These are phyloP conservation scores for Coilia nasus DNA, from an alignment of 2,797 vertebrate genomes.

Conservation along the genomic window DNA sequence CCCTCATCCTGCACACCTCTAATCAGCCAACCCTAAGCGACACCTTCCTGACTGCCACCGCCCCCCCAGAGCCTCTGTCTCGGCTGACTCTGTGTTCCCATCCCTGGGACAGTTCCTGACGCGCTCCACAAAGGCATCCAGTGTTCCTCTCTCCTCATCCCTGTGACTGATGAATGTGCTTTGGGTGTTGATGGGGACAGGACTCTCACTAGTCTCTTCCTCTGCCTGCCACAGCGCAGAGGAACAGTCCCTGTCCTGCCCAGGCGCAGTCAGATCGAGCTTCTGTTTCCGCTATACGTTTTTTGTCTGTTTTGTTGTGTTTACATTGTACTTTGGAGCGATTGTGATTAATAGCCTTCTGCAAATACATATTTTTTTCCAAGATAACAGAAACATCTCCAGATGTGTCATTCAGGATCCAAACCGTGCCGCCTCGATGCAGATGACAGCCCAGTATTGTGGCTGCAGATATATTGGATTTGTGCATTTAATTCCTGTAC, in stretches of 20 bases:
- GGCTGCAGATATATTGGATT: neutral
- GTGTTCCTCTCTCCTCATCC: neutral
- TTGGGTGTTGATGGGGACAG: neutral
- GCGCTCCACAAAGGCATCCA: neutral
- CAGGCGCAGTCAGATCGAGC: too few species aligned
- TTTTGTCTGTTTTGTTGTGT: neutral
- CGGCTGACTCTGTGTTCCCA: neutral
- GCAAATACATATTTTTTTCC: neutral
- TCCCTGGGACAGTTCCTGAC: neutral
- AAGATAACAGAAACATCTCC: slow-evolving; percentile 11
- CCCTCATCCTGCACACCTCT: neutral
- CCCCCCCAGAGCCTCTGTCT: neutral
- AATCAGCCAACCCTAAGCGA: neutral
- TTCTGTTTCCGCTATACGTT: neutral
- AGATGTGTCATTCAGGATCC: neutral
- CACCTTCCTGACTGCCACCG: neutral
- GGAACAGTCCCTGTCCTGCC: too few species aligned
- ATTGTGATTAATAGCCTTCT: slow-evolving; percentile 10
- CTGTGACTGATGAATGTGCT: neutral
- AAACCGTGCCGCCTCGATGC: neutral
- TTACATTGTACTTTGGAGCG: neutral
- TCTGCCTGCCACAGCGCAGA: too few species aligned
- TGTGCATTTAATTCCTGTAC: slow-evolving; percentile 15
- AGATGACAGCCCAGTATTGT: slow-evolving; percentile 19
- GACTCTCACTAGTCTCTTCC: neutral